phyloP scores from a whole-genome alignment of 2,888 invertebrate species.

The Eupithecia dodoneata region DNA sequence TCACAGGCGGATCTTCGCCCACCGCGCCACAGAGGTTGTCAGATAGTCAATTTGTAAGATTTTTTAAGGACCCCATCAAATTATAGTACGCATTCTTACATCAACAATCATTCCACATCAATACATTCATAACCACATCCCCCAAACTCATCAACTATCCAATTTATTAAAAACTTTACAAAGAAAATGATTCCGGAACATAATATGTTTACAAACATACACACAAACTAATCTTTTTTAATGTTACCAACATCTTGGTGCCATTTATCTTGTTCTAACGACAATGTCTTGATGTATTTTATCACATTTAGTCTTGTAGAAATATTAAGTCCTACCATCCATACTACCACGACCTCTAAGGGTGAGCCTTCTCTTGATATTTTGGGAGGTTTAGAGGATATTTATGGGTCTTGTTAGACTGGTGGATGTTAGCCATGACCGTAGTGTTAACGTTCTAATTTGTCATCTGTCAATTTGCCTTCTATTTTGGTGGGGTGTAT shows the following conservation, averaged over 20 bases:
- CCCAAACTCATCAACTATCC: slow-evolving; percentile 39
- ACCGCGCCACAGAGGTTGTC: no score
- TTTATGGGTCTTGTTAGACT: slow-evolving; percentile 49
- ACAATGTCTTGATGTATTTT: slow-evolving; percentile 83
- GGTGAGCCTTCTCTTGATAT: slow-evolving; percentile 41
- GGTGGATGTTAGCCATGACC: slow-evolving; percentile 65
- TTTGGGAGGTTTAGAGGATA: slow-evolving; percentile 15
- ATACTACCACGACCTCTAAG: slow-evolving; percentile 54
- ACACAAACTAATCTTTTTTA: slow-evolving; percentile 64
- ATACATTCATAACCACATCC: slow-evolving; percentile 24
- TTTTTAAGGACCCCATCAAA: not conserved
- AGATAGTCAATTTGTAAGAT: not conserved
- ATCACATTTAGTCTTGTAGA: slow-evolving; percentile 79
- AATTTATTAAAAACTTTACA: slow-evolving; percentile 48
- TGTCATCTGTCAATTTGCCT: slow-evolving; percentile 83
- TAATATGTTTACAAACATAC: slow-evolving; percentile 56
- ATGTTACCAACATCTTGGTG: slow-evolving; percentile 68
- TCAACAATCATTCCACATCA: slow-evolving; percentile 24
- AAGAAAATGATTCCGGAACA: slow-evolving; percentile 53
- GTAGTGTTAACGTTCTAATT: slow-evolving; percentile 80
- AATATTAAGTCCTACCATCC: slow-evolving; percentile 71
- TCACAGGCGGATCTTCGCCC: no score
- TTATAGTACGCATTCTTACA: slow-evolving; percentile 3
- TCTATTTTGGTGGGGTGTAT: slow-evolving; percentile 80
- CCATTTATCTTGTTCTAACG: slow-evolving; percentile 79